Evolutionary conservation across 2,888 invertebrate species (phyloP), one percentile per base, ranked within the genome.

Genomic region (Parnassius smintheus): DNA sequence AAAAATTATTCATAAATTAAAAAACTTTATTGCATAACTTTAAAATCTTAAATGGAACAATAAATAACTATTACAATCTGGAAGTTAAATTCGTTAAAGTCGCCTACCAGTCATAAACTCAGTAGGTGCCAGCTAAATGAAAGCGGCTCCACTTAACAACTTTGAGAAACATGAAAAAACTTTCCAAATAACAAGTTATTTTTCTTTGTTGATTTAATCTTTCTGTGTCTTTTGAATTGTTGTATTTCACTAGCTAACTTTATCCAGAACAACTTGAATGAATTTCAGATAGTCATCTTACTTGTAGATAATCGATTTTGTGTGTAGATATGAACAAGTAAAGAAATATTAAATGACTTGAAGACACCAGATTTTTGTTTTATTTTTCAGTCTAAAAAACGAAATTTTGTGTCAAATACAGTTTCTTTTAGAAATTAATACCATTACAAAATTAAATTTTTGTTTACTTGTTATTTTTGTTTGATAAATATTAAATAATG

Each of bases 141-240:
- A 45, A 11, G 51, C 12, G 12, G 2, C 45, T 52, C 52, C 46
- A 52, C 52, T 52, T 45, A 44, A 50, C 42, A 51, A 59, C 59
- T 18, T 18, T 18, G 58, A 12, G 50, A 52, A 59, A 59, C 51
- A 25, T 10, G 35, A 53, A 59, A 59, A 59, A 59, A 59, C 59
- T 59, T 52, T 41, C 35, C n/a, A 44, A 46, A 52, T 45, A 59
- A 52, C 59, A 52, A 52, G 44, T 35, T 46, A 52, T 59, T 59
- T 35, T n/a, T 52, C 45, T 52, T 35, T 11, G 13, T 59, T 59
- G 52, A 53, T 59, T 52, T 25, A 59, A 52, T 59, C 52, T 42
- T 46, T 12, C 59, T 13, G 25, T 59, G 35, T 45, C 52, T 46
- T 45, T 52, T 13, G 25, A 46, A 52, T 35, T 46, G 59, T 45